Base-by-base conservation (phyloP, 1,140 invertebrate species). In the Neomicropteryx cornuta region DNA sequence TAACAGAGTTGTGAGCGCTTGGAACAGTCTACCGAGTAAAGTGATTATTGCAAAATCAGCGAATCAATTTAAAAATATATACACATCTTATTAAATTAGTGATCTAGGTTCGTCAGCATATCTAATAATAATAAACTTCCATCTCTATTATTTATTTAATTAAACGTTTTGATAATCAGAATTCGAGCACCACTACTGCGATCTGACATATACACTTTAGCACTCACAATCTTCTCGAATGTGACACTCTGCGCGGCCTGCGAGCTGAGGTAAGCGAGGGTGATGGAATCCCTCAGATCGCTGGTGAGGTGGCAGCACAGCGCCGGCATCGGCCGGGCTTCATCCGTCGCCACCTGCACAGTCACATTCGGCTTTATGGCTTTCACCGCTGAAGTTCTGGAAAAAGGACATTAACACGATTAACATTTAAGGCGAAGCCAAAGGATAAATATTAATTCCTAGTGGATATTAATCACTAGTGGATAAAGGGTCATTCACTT, bases 361-460 rank as follows among this genome's bases (percentile, higher is more conserved):
- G 75, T 84, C 8, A 79, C 58, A 45, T 71, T 73, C 3, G 83
- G 80, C 57, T 85, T 83, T 0, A 85, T 49, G 0, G 81, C 81
- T 59, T 86, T 87, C n/a, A n/a, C n/a, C 4, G 64, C 55, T 39
- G 68, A 66, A 35, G 70, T 65, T 13, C 76, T 71, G 51, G 34
- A 64, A 52, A 32, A 39, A 49, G 27, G 23, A 45, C 49, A 43
- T 40, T 22, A 38, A 27, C 22, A 30, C 16, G 18, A 36, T 38
- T 19, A 8, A 27, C 8, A 8, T 38, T 33, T 33, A 46, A 30
- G 38, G 34, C 11, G 18, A 38, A 23, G 39, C 16, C 37, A 16
- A 39, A 38, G 38, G 38, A 22, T 38, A 28, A 33, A 23, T 28
- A 20, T 31, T 32, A 27, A 11, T 29, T 13, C 17, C 8, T 4